Evolutionary conservation across 2,797 vertebrate species (phyloP), one percentile per base, ranked within the genome.

Genomic region (Kryptolebias ocellatus): DNA sequence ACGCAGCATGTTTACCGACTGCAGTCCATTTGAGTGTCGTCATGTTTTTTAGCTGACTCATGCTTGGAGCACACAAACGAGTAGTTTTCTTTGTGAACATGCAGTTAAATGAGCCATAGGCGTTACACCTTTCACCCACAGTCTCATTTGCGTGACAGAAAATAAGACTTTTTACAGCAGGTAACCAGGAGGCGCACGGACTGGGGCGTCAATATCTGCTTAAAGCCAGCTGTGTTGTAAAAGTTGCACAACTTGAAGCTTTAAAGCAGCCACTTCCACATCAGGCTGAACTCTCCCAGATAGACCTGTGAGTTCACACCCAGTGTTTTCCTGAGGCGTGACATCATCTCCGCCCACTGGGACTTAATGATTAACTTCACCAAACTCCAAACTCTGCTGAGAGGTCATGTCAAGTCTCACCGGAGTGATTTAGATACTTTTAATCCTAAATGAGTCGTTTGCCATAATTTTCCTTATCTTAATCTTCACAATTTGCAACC

Each of bases 141-240:
- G 27, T 24, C 29, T 27, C 54, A 16, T 47, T 28, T 47, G 20
- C 47, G 3, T 37, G 12, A 4, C 11, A 53, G 39, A 57, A 51
- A 51, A 56, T 12, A 54, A 9, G 18, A 0, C 16, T 27, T 53
- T 24, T 18, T 34, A 34, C 29, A 60, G 29, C 44, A 18, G 29
- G 16, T 28, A n/a, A 69, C 24, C 53, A 49, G 34, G 37, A 58
- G n/a, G 16, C 29, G 16, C 18, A 46, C 10, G 46, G 34, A 27
- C 10, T 63, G 37, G 20, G 27, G 39, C 16, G 16, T 49, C 8
- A 64, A 18, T 20, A 18, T 39, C 42, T 54, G 90, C 64, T 88
- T 4, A 76, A 96, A 84, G 9, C 15, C 44, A 18, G 29, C 39
- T 39, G 34, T 66, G 52, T 39, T 31, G 7, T 29, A 34, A 44